Evolutionary conservation across 2,888 invertebrate genomes (phyloP), one percentile per base, ranked within the genome.

Genomic region (Dioctria linearis): DNA sequence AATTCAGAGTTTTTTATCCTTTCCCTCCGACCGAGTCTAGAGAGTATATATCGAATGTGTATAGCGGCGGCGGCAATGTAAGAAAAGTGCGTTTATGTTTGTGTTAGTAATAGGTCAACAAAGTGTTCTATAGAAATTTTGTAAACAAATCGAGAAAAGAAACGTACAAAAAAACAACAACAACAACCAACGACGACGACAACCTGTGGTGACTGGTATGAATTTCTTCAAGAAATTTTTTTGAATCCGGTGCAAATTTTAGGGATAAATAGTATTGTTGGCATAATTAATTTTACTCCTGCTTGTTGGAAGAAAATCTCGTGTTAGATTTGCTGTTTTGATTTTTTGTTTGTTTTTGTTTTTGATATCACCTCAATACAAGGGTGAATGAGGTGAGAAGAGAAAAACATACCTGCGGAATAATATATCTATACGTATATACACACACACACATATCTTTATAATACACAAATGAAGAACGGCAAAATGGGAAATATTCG

Each of bases 401-500:
- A 25, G 25, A 25, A 25, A 25, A 25, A 25, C 25, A 25, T 25
- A 25, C 25, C 25, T 25, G 5, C 49, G 25, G 25, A 25, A 25
- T 25, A 25, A 25, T 25, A 25, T 25, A 25, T 25, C 25, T 25
- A 25, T 25, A 25, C 25, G 2, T 25, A 25, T 25, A 0, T 25
- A 25, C 25, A 25, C 25, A 25, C 25, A 25, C n/a, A n/a, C n/a
- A 25, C 25, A 25, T 2, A 25, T 25, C 25, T 25, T 25, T 25
- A 25, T 25, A 25, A 25, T 25, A 61, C 37, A 11, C 73, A 83
- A 82, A 85, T 84, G 82, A 86, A 86, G 84, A 83, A 83, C 83
- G 83, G 81, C 11, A 87, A 86, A 86, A 88, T 88, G 88, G 88
- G 88, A 84, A 86, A 86, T 83, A 86, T 86, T 80, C 88, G 88